Base-by-base conservation (phyloP, 2,888 invertebrate species). In the Amblyjoppa fuscipennis region DNA sequence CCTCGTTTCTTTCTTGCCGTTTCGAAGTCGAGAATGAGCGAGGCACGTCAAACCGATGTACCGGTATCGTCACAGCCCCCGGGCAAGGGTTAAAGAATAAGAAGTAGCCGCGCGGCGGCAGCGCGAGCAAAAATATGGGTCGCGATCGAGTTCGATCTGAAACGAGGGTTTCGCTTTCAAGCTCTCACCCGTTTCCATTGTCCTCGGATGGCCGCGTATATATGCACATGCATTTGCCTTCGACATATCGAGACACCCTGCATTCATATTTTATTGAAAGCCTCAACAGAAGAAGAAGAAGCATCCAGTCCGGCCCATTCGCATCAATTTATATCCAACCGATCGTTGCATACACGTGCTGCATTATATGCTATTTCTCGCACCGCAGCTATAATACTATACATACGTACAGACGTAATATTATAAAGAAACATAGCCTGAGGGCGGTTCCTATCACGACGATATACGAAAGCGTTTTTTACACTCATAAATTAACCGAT, bases 291-390 rank as follows among this genome's bases (percentile, higher is more conserved):
- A 16, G 38, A 64, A 41, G 71, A 38, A 41, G 71, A 38, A 49
- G 59, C 16, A 56, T 41, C 38, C 28, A 34, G 74, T 28, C 51
- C 1, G 25, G 41, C 59, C 20, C 45, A 31, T 38, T 51, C 69
- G 38, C 78, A 76, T 78, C 81, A 83, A 87, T 85, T 85, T 83
- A 85, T 81, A 85, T 71, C 41, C 77, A 71, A 85, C 71, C 80
- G 79, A 83, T 81, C 84, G 85, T 85, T 85, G 70, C 69, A 53
- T 71, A 61, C 85, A 83, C 87, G 85, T 84, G 87, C 87, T 83
- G 87, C 79, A 85, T 77, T 28, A 59, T 59, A 73, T 81, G 78
- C 77, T 75, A 82, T 82, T 70, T 28, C 61, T 82, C 82, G 71
- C 66, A 70, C 56, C 56, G 45, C 61, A 13, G 7, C 38, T 70